phyloP scores from a whole-genome alignment of 2,797 vertebrate genomes.

The Vireo griseus region DNA sequence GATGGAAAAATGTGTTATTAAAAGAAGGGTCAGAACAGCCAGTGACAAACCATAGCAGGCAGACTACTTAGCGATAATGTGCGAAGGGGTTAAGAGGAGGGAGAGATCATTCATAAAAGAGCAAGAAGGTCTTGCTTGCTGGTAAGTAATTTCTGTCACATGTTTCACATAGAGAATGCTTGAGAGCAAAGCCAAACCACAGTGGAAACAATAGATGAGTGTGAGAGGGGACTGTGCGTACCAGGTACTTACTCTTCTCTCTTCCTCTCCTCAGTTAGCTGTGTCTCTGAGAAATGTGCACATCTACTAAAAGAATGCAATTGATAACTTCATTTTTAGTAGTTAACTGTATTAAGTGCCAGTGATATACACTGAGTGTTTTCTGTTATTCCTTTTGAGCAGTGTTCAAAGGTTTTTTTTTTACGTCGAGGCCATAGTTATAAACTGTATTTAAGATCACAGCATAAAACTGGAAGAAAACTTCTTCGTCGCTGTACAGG shows the following conservation, averaged over 20 bases:
- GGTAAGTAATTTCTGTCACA: not conserved
- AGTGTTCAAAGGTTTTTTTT: not conserved
- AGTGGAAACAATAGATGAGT: not conserved
- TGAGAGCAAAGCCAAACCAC: not conserved
- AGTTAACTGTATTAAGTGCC: not conserved
- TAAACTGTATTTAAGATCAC: not conserved
- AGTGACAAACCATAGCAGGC: not conserved
- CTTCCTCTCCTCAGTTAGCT: not conserved
- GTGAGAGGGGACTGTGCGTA: not conserved
- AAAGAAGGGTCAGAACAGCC: not conserved
- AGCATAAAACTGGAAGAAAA: not conserved
- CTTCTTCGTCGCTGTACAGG: not conserved
- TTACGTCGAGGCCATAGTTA: not conserved
- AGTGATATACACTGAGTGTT: not conserved
- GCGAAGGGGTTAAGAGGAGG: not conserved
- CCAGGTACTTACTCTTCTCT: not conserved
- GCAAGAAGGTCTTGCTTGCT: not conserved
- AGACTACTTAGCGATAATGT: not conserved
- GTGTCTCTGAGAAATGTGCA: not conserved
- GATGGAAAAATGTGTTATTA: not conserved
- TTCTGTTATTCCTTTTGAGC: not conserved
- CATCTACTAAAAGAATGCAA: not conserved
- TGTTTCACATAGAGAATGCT: not conserved
- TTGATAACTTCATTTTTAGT: not conserved
- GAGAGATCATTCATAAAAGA: slow-evolving; percentile 37